Base-by-base conservation (phyloP, 2,888 invertebrate species). In the Lamellibrachia columna region DNA sequence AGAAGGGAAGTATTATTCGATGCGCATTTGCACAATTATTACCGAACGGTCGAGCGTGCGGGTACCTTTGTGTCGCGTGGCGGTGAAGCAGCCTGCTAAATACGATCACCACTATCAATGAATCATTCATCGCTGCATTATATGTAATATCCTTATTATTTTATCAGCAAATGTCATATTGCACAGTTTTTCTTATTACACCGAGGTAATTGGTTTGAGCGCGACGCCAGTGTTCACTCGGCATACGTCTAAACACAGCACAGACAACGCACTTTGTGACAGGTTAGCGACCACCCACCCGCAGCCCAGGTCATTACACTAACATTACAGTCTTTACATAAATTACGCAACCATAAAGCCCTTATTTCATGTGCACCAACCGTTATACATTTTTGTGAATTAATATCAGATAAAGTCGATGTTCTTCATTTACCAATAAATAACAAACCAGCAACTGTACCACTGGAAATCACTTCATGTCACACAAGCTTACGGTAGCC, bases 51-150 rank as follows among this genome's bases (percentile, higher is more conserved):
- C 75, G 6, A 6, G 75, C 22, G n/a, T 75, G 75, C 75, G 75
- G 75, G 75, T 75, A n/a, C 22, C 75, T 75, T 75, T 75, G 75
- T 75, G 75, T 75, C 75, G 75, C 22, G 22, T 22, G 75, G 75
- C 60, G 15, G 75, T 2, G 15, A 11, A 22, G 75, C 75, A 6
- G 75, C 22, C 75, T 75, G 75, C 75, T 75, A 75, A 75, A 75
- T 75, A 75, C 75, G 75, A 75, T 75, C 22, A 15, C 75, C 22
- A n/a, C n/a, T 75, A 75, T 75, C 75, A 75, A 75, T 75, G 75
- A 75, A 75, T 75, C 75, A 75, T 75, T 75, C 75, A 75, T 75
- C 75, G 75, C 75, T n/a, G 75, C 75, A 75, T 75, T 75, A 75
- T 22, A 75, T 22, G 75, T 75, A 75, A 75, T 75, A n/a, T n/a